A percentile compares a stretch with the other conserved stretches of the same genome.
These are phyloP conservation scores for Notolepis coatsorum DNA, from an alignment of 2,797 vertebrate genomes.

Conservation along the genomic window DNA sequence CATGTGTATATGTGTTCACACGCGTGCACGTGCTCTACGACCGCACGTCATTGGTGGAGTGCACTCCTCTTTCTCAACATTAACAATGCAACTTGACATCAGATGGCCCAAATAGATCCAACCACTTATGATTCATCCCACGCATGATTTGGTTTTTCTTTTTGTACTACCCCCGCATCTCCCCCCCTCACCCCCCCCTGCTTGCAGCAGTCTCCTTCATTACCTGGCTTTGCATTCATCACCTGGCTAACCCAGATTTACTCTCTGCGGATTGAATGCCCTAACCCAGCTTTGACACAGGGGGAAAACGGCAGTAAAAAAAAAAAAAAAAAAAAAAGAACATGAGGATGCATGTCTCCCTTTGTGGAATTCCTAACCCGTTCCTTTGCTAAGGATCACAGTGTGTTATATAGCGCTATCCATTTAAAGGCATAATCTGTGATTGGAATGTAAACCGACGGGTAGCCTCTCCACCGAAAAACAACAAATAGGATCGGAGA, in stretches of 20 bases:
- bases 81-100: conserved; percentile 60
- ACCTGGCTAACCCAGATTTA: conserved; percentile 41
- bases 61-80: conserved; percentile 39
- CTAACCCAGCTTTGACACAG: conserved; percentile 24
- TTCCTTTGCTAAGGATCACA: conserved; percentile 37
- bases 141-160: conserved; percentile 17
- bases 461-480: too few species aligned
- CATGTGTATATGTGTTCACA: not conserved
- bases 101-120: conserved; percentile 40
- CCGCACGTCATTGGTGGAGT: not conserved
- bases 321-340: too few species aligned
- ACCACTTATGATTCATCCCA: conserved; percentile 36
- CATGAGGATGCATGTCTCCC: conserved; percentile 25
- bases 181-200: too few species aligned
- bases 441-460: too few species aligned
- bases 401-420: too few species aligned
- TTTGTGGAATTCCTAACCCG: too few species aligned
- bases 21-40: not conserved
- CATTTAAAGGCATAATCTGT: too few species aligned
- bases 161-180: not conserved
- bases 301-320: conserved; percentile 41
- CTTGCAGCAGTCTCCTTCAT: not conserved
- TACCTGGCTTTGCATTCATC: conserved; percentile 36
- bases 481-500: too few species aligned
- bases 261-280: conserved; percentile 36